A percentile compares a stretch with the other conserved stretches of the same genome.
phyloP scores from a whole-genome alignment of 1,140 invertebrate genomes.

The Drosophila busckii region DNA sequence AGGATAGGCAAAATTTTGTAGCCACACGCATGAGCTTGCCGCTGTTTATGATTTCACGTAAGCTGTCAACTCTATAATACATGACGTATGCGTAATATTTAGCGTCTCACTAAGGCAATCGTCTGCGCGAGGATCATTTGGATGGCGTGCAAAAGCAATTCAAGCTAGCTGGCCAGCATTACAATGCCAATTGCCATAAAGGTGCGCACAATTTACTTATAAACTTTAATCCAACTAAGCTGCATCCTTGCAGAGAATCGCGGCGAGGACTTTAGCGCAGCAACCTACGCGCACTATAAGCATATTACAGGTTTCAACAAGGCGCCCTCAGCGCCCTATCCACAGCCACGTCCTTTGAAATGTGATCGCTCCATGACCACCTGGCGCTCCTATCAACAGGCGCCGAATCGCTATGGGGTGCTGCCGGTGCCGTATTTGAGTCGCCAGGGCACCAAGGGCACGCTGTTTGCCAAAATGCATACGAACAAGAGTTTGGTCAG shows the following conservation, averaged over 20 bases:
- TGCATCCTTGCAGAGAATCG: slow-evolving; percentile 39
- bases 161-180: slow-evolving; percentile 48
- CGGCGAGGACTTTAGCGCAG: slow-evolving; percentile 23
- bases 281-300: slow-evolving; percentile 35
- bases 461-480: slow-evolving; percentile 45
- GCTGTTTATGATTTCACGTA: slow-evolving; percentile 58
- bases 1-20: slow-evolving; percentile 56
- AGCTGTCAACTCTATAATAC: too few relatives aligned
- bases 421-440: slow-evolving; percentile 31
- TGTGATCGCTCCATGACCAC: slow-evolving; percentile 39
- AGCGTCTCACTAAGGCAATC: slow-evolving; percentile 38
- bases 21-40: slow-evolving; percentile 57
- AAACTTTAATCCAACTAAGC: not conserved
- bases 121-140: slow-evolving; percentile 39
- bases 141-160: slow-evolving; percentile 39
- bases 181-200: slow-evolving; percentile 35
- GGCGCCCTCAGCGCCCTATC: slow-evolving; percentile 17
- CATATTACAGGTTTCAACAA: slow-evolving; percentile 50
- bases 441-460: slow-evolving; percentile 41
- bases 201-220: not conserved
- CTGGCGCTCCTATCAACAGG: slow-evolving; percentile 42
- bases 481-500: slow-evolving; percentile 28
- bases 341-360: slow-evolving; percentile 22
- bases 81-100: not conserved
- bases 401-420: slow-evolving; percentile 60